Conservation (phyloP, 2,113 vertebrate genomes). For the Zeus faber region DNA sequence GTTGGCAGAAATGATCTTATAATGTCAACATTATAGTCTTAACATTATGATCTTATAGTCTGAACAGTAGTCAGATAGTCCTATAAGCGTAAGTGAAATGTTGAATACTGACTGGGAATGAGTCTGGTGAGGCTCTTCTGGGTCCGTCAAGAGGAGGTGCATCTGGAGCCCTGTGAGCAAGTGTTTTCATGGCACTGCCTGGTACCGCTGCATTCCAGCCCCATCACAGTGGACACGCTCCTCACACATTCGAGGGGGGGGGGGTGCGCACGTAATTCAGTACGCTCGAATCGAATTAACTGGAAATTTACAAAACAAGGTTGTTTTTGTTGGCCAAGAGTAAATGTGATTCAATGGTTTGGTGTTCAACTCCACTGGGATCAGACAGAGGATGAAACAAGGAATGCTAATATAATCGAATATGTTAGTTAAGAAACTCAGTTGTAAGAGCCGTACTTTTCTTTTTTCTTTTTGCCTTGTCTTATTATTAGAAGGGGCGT, state of each 20-base stretch:
- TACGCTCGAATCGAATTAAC: background rate
- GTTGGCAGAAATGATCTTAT: no score
- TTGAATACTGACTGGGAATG: background rate
- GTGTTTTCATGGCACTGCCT: slow-evolving; percentile 64
- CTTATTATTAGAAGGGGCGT: no score
- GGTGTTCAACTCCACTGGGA: background rate
- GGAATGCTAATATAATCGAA: no score
- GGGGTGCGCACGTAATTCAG: background rate
- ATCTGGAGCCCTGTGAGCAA: slow-evolving; percentile 23
- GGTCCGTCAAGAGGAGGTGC: slow-evolving; percentile 32
- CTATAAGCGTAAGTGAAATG: no score
- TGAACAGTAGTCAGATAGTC: no score
- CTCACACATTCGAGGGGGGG: no score
- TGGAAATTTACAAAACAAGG: background rate
- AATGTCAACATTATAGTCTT: background rate
- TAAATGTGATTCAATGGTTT: background rate
- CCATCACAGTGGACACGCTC: no score
- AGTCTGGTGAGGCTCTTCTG: background rate
- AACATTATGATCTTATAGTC: background rate
- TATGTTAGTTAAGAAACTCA: no score
- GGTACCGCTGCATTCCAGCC: slow-evolving; percentile 69
- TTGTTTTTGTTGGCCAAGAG: no score
- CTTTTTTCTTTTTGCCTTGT: no score
- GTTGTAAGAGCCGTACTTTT: no score
- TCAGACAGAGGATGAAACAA: background rate